Evolutionary conservation across 2,113 vertebrate genomes (phyloP), one percentile per base, ranked within the genome.

Genomic region (Peucedramus taeniatus): DNA sequence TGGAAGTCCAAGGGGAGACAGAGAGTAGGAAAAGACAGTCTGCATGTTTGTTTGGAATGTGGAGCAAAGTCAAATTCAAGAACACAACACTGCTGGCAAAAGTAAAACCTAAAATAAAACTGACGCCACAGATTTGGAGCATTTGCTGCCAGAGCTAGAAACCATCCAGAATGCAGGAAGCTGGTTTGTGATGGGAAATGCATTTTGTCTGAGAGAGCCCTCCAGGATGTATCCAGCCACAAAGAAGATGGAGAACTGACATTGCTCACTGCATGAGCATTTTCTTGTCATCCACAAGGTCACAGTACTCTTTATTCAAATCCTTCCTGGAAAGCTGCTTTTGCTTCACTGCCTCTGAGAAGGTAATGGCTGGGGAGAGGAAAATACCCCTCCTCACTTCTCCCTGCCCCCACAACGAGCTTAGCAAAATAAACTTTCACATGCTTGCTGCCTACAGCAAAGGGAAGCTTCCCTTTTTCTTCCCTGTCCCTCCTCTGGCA

Each of bases 31-130:
- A 83, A 78, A 83, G 27, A 14, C 31, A 56, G 56, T 18, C 51
- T 90, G 56, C 6, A 5, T 79, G 26, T 78, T 81, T 68, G 17
- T 77, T 68, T 30, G 44, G 56, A 77, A 56, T 9, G n/a, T 40
- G 30, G 42, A 87, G 49, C 88, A 96, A 97, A 96, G 96, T 96
- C 93, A 95, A 94, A 83, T 33, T 94, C 95, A 97, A 96, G 92
- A 96, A 57, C 90, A 83, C 22, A 90, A 56, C 76, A 53, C n/a
- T 60, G 82, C n/a, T 90, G 76, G 76, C 93, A 78, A 78, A 95
- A 92, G 68, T 64, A 74, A 93, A 90, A 89, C 51, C 68, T 80
- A 90, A 96, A 96, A 94, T 95, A 93, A 95, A 93, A 92, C 60
- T 94, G 93, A 89, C 49, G 85, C 92, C 88, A 83, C 88, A 92